A percentile compares a stretch with the other conserved stretches of the same genome.
Conservation (phyloP, 2,888 invertebrate species). For the Chaetogeoica ovagalla region DNA sequence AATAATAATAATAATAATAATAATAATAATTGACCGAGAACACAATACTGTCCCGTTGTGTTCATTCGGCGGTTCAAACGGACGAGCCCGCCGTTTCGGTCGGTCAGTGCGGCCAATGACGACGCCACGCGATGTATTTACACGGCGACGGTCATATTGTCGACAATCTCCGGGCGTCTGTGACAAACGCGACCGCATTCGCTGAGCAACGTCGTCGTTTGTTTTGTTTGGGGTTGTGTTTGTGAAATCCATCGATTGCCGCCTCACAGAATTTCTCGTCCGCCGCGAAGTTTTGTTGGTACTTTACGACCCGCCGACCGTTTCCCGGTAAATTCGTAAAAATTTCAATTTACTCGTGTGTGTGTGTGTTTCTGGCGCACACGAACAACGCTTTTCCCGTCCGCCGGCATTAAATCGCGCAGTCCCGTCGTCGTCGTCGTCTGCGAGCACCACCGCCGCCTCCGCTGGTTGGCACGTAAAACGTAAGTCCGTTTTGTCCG, state of each 20-base stretch:
- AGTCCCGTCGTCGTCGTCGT: no score
- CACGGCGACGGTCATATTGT: slow-evolving; percentile 28
- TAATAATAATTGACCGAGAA: no score
- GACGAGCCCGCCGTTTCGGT: no score
- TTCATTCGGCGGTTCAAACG: background rate
- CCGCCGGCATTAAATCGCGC: no score
- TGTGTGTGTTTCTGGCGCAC: no score
- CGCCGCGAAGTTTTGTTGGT: slow-evolving; percentile 46
- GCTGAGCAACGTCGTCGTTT: slow-evolving; percentile 46
- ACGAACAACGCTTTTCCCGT: no score
- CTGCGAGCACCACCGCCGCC: background rate
- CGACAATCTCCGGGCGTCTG: background rate
- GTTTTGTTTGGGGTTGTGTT: slow-evolving; percentile 53
- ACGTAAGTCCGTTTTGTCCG: slow-evolving; percentile 27
- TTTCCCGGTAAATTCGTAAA: slow-evolving; percentile 51
- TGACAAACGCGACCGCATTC: slow-evolving; percentile 46
- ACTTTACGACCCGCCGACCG: slow-evolving; percentile 23
- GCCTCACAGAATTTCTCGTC: slow-evolving; percentile 43
- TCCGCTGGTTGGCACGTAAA: background rate
- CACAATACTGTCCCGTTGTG: no score
- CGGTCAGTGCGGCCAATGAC: no score
- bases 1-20: no score
- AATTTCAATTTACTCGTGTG: slow-evolving; percentile 43
- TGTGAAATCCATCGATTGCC: slow-evolving; percentile 52
- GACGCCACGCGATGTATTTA: no score